These are phyloP conservation scores for Dorcus parallelipipedus DNA, from an alignment of 2,888 invertebrate genomes.

Conservation along the genomic window DNA sequence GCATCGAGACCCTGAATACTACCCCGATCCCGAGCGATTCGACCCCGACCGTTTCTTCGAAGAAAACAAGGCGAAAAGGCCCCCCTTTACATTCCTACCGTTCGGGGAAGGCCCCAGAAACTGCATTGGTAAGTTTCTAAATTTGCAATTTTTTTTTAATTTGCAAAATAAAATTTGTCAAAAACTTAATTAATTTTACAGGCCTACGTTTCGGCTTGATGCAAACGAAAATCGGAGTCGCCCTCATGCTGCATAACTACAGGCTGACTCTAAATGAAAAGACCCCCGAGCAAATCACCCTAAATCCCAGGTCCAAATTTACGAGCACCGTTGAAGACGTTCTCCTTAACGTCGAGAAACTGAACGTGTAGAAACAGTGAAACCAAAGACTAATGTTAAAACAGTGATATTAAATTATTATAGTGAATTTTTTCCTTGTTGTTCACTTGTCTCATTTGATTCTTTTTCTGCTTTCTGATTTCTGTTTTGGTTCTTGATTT, in stretches of 20 bases:
- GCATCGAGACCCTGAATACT: constrained; percentile 38
- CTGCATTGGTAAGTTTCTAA: constrained; percentile 13
- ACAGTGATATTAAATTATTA: too few relatives aligned
- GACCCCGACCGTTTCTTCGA: constrained; percentile 39
- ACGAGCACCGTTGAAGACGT: constrained; percentile 18
- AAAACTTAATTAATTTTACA: constrained; percentile 48
- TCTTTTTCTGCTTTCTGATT: too few relatives aligned
- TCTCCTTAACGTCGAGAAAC: constrained; percentile 19
- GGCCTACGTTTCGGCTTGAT: constrained; percentile 26
- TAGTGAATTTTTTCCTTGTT: too few relatives aligned
- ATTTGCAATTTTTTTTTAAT: not conserved
- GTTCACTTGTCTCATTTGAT: too few relatives aligned
- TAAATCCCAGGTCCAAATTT: constrained; percentile 17
- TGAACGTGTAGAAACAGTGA: too few relatives aligned
- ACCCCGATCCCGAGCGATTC: constrained; percentile 37
- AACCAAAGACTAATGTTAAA: too few relatives aligned
- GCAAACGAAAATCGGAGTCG: constrained; percentile 25
- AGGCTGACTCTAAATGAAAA: constrained; percentile 20
- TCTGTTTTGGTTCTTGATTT: too few relatives aligned
- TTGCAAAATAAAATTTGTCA: too few relatives aligned
- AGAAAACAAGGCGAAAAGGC: constrained; percentile 23
- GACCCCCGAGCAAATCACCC: constrained; percentile 21
- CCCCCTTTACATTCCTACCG: constrained; percentile 30
- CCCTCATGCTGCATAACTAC: constrained; percentile 19
- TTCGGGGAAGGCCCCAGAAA: constrained; percentile 31